Evolutionary conservation across 2,888 invertebrate species (phyloP).

Genomic region (Mayetiola destructor): DNA sequence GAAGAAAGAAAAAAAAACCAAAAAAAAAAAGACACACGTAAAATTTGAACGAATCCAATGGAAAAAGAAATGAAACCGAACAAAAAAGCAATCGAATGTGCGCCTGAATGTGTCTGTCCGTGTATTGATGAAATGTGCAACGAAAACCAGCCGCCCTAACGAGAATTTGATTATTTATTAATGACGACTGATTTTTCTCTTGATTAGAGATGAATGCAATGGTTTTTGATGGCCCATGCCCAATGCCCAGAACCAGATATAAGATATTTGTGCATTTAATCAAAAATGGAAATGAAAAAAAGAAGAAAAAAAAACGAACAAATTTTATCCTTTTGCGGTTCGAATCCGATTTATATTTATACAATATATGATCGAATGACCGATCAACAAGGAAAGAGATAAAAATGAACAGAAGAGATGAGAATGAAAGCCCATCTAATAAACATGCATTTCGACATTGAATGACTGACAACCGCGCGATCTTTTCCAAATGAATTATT

Average conservation of each 20-base stretch:
- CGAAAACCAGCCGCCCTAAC: constrained; percentile 21
- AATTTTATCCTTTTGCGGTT: background rate
- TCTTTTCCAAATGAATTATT: background rate
- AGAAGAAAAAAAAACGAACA: background rate
- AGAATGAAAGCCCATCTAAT: too few species aligned
- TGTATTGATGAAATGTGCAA: constrained; percentile 9
- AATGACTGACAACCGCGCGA: constrained; percentile 8
- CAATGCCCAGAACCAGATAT: too few species aligned
- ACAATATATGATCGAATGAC: background rate
- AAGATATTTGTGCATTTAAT: too few species aligned
- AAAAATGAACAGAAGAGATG: too few species aligned
- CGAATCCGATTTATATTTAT: background rate
- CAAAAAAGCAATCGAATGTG: too few species aligned
- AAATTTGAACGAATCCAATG: too few species aligned
- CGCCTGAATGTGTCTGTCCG: too few species aligned
- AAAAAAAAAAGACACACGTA: too few species aligned
- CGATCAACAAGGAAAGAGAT: background rate
- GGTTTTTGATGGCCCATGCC: background rate
- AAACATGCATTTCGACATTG: constrained; percentile 6
- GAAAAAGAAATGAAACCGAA: background rate
- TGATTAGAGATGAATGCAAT: constrained; percentile 11
- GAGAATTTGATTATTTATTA: constrained; percentile 29
- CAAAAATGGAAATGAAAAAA: background rate
- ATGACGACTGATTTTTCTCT: constrained; percentile 22
- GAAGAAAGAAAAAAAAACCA: background rate